A percentile compares a stretch with the other conserved stretches of the same genome.
phyloP scores from a whole-genome alignment of 2,113 vertebrate genomes.

The Tragelaphus buxtoni region DNA sequence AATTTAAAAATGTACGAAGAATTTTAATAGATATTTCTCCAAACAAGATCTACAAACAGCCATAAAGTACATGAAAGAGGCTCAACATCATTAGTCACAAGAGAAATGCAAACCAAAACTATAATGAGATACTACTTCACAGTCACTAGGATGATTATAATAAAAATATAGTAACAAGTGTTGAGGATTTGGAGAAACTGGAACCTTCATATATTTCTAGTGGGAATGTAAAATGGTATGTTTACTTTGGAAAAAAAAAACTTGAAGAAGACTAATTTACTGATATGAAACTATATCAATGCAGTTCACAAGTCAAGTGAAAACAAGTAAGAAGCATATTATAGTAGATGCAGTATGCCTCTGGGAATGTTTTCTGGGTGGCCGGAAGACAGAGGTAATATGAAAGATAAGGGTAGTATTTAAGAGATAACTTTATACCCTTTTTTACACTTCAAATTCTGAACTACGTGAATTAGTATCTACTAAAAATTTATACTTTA shows the following conservation, averaged over 20 bases:
- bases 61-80: neutral
- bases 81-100: neutral
- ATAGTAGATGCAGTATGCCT: neutral
- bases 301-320: neutral
- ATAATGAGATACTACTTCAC: neutral
- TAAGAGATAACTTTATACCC: neutral
- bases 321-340: neutral
- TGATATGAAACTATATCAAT: neutral
- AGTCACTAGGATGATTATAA: neutral
- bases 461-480: neutral
- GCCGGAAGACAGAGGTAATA: neutral
- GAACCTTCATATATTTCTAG: neutral
- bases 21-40: neutral
- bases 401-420: neutral
- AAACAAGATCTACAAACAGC: neutral
- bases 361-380: neutral
- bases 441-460: conserved; percentile 1
- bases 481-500: neutral
- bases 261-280: neutral
- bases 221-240: neutral
- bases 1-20: neutral
- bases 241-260: neutral
- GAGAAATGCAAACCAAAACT: neutral
- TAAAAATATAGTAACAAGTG: neutral
- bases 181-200: neutral